Conservation (phyloP, 1,140 invertebrate species). For the Melitaea cinxia region DNA sequence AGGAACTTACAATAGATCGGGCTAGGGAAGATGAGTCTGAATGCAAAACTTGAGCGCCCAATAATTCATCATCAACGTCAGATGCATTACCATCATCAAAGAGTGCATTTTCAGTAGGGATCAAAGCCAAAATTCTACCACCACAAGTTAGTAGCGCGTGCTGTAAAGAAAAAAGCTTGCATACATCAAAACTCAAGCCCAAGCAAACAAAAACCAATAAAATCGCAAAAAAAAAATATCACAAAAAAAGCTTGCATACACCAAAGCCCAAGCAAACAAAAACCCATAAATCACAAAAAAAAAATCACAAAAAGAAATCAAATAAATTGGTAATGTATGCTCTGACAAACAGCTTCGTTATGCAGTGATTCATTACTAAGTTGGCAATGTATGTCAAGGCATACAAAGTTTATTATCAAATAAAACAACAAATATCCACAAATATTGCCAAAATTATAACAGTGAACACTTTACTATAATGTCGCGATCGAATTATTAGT, state of each 20-base stretch:
- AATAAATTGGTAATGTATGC: conserved; percentile 14
- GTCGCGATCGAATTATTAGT: no score
- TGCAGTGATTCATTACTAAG: conserved; percentile 4
- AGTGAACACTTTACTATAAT: no score
- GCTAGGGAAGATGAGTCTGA: background rate
- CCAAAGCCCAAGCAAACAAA: no score
- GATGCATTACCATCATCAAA: conserved; percentile 18
- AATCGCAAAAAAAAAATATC: no score
- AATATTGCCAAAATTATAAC: no score
- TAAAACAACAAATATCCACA: background rate
- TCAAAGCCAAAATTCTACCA: background rate
- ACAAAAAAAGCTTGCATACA: no score
- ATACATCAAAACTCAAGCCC: no score
- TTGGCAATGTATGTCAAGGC: conserved; percentile 12
- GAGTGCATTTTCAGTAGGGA: conserved; percentile 2
- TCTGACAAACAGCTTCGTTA: conserved; percentile 23
- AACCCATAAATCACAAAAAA: no score
- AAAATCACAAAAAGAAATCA: no score
- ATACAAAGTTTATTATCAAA: conserved; percentile 1
- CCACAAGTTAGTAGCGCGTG: conserved; percentile 17
- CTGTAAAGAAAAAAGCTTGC: conserved; percentile 9
- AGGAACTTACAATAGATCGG: conserved; percentile 24
- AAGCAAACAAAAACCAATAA: conserved; percentile 24
- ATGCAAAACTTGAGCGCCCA: conserved; percentile 14
- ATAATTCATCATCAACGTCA: conserved; percentile 19